Evolutionary conservation across 1,140 invertebrate species (phyloP).

Genomic region (Dryas iulia): DNA sequence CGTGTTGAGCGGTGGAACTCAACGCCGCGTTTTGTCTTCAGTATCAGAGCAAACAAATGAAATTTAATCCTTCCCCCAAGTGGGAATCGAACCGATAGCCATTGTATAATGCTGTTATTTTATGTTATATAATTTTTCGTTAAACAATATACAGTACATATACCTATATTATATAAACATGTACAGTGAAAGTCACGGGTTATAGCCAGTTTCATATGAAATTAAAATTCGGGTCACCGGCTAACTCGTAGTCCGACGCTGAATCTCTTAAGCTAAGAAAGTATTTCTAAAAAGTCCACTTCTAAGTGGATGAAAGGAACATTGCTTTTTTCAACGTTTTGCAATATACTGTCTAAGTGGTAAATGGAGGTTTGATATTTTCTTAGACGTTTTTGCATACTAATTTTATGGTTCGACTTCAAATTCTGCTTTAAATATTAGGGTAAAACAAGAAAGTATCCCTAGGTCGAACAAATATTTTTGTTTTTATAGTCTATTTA

Average conservation of each 20-base stretch:
- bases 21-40: too few relatives aligned
- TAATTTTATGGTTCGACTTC: neutral
- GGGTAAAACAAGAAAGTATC: too few relatives aligned
- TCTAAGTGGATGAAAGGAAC: neutral
- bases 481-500: too few relatives aligned
- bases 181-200: neutral
- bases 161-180: neutral
- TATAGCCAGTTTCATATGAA: neutral
- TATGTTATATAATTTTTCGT: too few relatives aligned
- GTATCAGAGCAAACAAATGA: too few relatives aligned
- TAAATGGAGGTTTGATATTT: neutral
- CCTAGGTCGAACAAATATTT: too few relatives aligned
- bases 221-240: conserved; percentile 1
- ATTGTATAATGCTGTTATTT: too few relatives aligned
- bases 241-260: neutral
- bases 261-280: neutral
- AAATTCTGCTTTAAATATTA: neutral
- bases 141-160: too few relatives aligned
- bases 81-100: too few relatives aligned
- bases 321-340: conserved; percentile 1
- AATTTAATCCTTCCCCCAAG: too few relatives aligned
- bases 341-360: neutral
- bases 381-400: neutral
- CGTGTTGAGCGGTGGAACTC: too few relatives aligned
- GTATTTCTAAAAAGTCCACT: neutral